A percentile compares a stretch with the other conserved stretches of the same genome.
phyloP scores from a whole-genome alignment of 2,888 invertebrate species.

The Phragmatobia fuliginosa region DNA sequence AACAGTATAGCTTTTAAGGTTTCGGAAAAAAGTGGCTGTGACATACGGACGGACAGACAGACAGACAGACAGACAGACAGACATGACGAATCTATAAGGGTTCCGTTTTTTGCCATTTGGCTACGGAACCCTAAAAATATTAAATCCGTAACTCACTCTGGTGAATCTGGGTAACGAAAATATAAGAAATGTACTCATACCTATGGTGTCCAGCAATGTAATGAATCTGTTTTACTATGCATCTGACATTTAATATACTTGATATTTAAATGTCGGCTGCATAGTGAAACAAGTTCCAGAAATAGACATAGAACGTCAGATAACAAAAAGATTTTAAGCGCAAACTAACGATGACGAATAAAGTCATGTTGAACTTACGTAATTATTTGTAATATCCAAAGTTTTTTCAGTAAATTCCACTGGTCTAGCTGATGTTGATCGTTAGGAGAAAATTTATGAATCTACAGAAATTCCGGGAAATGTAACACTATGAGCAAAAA shows the following conservation, averaged over 20 bases:
- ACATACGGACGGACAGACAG: too few species aligned
- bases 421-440: slow-evolving; percentile 53
- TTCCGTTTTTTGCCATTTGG: too few species aligned
- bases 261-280: not conserved
- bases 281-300: not conserved
- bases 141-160: not conserved
- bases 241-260: not conserved
- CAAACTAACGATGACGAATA: slow-evolving; percentile 41
- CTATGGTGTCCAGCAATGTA: not conserved
- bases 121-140: too few species aligned
- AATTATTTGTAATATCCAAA: slow-evolving; percentile 51
- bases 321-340: not conserved
- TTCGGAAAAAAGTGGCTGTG: too few species aligned
- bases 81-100: too few species aligned
- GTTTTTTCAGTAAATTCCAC: slow-evolving; percentile 48
- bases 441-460: slow-evolving; percentile 58
- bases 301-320: not conserved
- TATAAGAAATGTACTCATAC: not conserved
- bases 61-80: too few species aligned
- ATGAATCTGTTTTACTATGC: not conserved
- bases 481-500: slow-evolving; percentile 43
- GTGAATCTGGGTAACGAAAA: not conserved
- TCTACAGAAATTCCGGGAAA: slow-evolving; percentile 53
- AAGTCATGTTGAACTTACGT: slow-evolving; percentile 44
- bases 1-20: too few species aligned